Percentiles rank a stretch among this genome's conserved stretches.
Evolutionary conservation across 2,113 vertebrate genomes (phyloP).

Genomic region (Hystrix cristata): DNA sequence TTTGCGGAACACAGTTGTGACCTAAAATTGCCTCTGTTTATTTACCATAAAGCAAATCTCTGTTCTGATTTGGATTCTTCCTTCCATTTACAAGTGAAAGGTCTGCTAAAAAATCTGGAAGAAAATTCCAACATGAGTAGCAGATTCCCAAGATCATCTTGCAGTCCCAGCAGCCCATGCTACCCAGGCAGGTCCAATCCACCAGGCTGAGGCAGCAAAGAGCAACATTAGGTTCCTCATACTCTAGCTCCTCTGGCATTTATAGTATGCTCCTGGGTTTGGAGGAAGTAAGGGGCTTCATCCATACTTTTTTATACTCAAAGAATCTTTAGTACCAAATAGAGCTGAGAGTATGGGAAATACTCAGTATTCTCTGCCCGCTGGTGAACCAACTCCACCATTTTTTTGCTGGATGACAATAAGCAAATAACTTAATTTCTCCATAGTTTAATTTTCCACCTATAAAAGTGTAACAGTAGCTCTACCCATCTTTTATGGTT

Average conservation of each 20-base stretch:
- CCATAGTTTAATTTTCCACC: background rate
- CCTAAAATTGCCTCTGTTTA: background rate
- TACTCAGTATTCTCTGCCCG: background rate
- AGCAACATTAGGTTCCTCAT: background rate
- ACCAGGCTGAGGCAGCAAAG: background rate
- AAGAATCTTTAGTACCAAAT: background rate
- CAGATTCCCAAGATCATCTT: background rate
- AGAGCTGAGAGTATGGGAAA: background rate
- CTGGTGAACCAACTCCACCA: background rate
- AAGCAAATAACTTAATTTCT: background rate
- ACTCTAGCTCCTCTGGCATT: background rate
- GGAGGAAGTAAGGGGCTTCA: background rate
- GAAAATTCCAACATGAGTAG: background rate
- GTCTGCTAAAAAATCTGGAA: background rate
- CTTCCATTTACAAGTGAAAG: background rate
- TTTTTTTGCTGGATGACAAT: background rate
- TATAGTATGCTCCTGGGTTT: fast-evolving
- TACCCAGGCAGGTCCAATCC: background rate
- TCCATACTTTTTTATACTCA: background rate
- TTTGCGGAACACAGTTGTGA: background rate
- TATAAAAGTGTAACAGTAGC: background rate
- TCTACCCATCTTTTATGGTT: background rate
- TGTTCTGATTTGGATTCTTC: background rate
- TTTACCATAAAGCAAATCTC: background rate
- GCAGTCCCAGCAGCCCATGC: background rate